Conservation (phyloP, 2,113 vertebrate genomes). For the Periophthalmodon schlosseri region DNA sequence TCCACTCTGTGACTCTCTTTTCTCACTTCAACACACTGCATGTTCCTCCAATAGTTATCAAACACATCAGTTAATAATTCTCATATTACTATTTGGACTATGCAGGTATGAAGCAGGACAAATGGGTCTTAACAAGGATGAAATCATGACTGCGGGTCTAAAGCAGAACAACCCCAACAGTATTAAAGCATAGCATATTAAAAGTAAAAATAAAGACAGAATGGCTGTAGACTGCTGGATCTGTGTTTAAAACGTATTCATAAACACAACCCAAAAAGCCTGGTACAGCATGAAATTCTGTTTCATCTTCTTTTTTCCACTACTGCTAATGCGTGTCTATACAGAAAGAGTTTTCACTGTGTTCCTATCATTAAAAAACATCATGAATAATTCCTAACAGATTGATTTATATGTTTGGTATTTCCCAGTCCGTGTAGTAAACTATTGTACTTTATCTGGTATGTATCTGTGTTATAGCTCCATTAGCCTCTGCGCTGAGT, state of each 20-base stretch:
- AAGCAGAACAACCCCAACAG: too few species aligned
- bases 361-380: neutral
- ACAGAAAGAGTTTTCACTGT: neutral
- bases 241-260: neutral
- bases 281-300: neutral
- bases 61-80: too few species aligned
- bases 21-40: too few species aligned
- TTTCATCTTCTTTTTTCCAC: neutral
- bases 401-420: neutral
- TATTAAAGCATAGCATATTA: too few species aligned
- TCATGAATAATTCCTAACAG: neutral
- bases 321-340: neutral
- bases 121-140: too few species aligned
- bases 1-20: too few species aligned
- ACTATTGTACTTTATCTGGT: neutral
- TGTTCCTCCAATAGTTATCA: too few species aligned
- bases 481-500: constrained; percentile 60
- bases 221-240: too few species aligned
- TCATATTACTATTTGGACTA: too few species aligned
- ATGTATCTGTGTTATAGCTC: constrained; percentile 47
- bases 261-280: neutral
- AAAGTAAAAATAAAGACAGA: too few species aligned
- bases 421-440: neutral
- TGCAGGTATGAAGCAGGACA: too few species aligned
- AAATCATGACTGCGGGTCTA: too few species aligned